Base-by-base conservation (phyloP, 2,888 invertebrate species). In the Entomobrya multifasciata region DNA sequence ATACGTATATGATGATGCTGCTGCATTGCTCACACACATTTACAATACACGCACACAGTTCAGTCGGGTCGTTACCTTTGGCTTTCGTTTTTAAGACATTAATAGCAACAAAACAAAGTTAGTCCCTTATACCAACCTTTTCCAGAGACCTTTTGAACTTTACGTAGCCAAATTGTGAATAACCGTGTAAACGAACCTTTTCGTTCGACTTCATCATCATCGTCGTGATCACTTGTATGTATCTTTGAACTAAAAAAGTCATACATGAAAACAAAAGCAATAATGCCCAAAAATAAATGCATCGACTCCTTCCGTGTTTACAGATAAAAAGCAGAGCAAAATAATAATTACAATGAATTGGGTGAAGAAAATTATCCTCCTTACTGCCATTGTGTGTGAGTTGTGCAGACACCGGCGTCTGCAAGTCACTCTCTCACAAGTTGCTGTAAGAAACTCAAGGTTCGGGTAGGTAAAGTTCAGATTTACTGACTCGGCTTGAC, bases 341-440 rank as follows among this genome's bases (percentile, higher is more conserved):
- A 85, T 78, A 41, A 85, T 85, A 85, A 85, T 85, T 85, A 85
- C 84, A 74, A 85, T 85, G 67, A 85, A 85, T 85, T 85, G 84
- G 84, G 78, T 85, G 84, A 85, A 52, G 84, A 70, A 57, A 85
- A 85, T 85, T 85, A 78, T 85, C 84, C 78, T 85, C 84, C 84
- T 83, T 78, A 20, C 65, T 65, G 41, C 17, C 20, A 41, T 65
- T 41, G 36, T 36, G 41, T 60, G 67, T 83, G 83, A 41, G 27
- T 25, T 57, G 60, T 62, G 41, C 78, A 85, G 84, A 85, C 84
- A 85, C 78, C 84, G 84, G 84, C 84, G 84, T 85, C 84, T 85
- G 78, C 70, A 15, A 49, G 47, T 20, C 55, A 74, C 36, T 76
- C 52, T 55, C 55, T n/a, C n/a, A 55, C 52, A 47, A 15, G 4